Conservation (phyloP, 2,888 invertebrate genomes). For the Scrobipalpa atriplicella region DNA sequence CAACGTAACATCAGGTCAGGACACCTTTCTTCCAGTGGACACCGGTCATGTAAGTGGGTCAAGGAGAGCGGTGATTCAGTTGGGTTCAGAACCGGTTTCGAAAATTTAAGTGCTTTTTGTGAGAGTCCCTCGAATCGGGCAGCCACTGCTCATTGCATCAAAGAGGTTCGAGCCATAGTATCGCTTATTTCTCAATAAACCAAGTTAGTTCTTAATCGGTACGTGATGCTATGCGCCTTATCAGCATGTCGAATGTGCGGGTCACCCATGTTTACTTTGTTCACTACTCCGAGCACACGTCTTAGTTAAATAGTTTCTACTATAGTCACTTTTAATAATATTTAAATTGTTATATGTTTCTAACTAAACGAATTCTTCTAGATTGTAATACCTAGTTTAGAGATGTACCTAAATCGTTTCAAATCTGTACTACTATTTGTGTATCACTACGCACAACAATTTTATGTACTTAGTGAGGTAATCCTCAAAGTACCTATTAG, state of each 20-base stretch:
- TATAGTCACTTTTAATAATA: neutral
- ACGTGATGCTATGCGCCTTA: slow-evolving; percentile 49
- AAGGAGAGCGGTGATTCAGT: slow-evolving; percentile 65
- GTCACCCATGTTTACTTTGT: slow-evolving; percentile 46
- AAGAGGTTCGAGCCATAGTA: neutral
- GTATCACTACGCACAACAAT: neutral
- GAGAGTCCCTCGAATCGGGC: slow-evolving; percentile 33
- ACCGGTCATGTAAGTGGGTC: slow-evolving; percentile 58
- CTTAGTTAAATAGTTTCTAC: neutral
- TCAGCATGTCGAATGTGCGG: slow-evolving; percentile 38
- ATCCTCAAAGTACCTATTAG: slow-evolving; percentile 18
- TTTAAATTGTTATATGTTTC: neutral
- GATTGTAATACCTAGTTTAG: too few species aligned
- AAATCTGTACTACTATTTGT: neutral
- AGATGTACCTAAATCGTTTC: too few species aligned
- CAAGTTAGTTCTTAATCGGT: slow-evolving; percentile 31
- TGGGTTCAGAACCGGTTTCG: slow-evolving; percentile 67
- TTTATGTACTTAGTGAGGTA: slow-evolving; percentile 9
- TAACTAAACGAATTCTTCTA: too few species aligned
- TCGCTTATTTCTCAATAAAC: slow-evolving; percentile 22
- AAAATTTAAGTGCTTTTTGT: slow-evolving; percentile 44
- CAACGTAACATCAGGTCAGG: slow-evolving; percentile 35
- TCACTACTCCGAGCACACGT: slow-evolving; percentile 26
- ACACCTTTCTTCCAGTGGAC: slow-evolving; percentile 51
- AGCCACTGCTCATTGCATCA: slow-evolving; percentile 16